Evolutionary conservation across 2,113 vertebrate species (phyloP), one percentile per base, ranked within the genome.

Genomic region (Irena cyanogastra): DNA sequence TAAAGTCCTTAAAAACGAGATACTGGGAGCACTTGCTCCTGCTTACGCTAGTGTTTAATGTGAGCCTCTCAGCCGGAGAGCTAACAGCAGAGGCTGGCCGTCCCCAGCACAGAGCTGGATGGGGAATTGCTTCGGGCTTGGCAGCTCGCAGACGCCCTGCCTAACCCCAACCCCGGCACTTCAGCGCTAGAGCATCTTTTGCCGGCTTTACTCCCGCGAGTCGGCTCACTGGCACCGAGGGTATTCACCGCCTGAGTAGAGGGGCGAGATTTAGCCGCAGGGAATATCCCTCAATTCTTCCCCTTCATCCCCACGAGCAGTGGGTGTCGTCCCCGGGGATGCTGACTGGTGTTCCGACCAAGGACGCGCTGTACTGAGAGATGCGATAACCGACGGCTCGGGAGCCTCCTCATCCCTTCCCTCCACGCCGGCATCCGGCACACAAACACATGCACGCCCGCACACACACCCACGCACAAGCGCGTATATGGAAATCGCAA

Each of bases 21-120:
- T 50, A 47, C 91, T 86, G 59, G 87, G 83, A 94, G 93, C 75
- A 94, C 33, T 87, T 53, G 45, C 45, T 69, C 37, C 54, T 77
- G 60, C 83, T 77, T 88, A 83, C 28, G 50, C 83, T 97, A 75
- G 35, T 61, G 82, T 89, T 75, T 52, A 95, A 95, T 3, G 88
- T 28, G 53, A 85, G 70, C 65, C 45, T 88, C 94, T 97, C 90
- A 96, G 89, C 66, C 33, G 81, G 89, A 94, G 80, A 95, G 87
- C 44, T 94, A 89, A 87, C 91, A 96, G 95, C 93, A 74, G 94
- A 42, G 93, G 50, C 95, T 98, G 94, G 80, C 33, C 90, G 86
- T 93, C 80, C 68, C 90, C 84, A 87, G 90, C 95, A 72, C 91
- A 90, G 89, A 87, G 54, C 75, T 90, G 93, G 94, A 82, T 77